Evolutionary conservation across 2,797 vertebrate species (phyloP), one percentile per base, ranked within the genome.

Genomic region (Falco cherrug): DNA sequence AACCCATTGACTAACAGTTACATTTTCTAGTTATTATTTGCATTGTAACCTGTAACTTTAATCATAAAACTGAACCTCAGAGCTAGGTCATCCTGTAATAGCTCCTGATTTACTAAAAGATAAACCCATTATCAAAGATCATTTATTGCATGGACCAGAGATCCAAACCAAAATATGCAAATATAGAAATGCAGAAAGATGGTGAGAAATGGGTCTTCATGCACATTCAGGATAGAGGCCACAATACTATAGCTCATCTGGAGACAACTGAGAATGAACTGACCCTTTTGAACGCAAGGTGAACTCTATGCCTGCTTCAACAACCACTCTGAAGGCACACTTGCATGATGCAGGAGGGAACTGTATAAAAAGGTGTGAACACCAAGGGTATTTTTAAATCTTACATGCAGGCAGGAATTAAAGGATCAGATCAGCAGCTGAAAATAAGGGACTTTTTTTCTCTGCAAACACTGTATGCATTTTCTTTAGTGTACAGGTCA

Each of bases 401-500:
- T 78, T 71, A 65, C 5, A 68, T 18, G 8, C 22, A 54, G 33
- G 21, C 24, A 93, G 69, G 68, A 92, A 80, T 69, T 51, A n/a
- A 91, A 95, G n/a, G 25, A 80, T 80, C 35, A 59, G 31, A 63
- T 60, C 63, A 84, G 41, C 74, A 65, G 65, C 22, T 43, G 33
- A 59, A 79, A 91, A 20, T 10, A 53, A 91, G 19, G 9, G 31
- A 69, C 35, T 35, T 75, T 88, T 59, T 41, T 89, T 68, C 71
- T 74, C 45, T 77, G 68, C 37, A 60, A 84, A 64, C 22, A 71
- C 10, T n/a, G 43, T 13, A 75, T 24, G 8, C 9, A 29, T 90
- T 95, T 95, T 88, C 69, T 91, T 89, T 65, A 89, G 84, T 64
- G 18, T 59, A 18, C 60, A 31, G 81, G 47, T 91, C n/a, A 90